Evolutionary conservation across 2,888 invertebrate species (phyloP).

Genomic region (Chymomyza caudatula): DNA sequence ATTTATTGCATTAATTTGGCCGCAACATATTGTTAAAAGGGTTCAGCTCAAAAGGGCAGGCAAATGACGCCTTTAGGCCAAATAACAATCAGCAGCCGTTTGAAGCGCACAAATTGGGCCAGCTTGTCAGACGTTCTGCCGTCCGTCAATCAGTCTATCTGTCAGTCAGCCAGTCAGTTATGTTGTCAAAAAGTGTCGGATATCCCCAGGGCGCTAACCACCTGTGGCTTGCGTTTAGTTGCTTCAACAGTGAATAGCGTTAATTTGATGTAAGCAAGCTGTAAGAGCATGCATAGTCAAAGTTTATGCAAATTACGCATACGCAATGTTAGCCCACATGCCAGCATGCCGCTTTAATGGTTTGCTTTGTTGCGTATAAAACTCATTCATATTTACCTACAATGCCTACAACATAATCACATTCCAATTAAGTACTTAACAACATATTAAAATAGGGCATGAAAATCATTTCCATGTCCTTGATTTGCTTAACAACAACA

Average conservation of each 20-base stretch:
- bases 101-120: neutral
- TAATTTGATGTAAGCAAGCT: slow-evolving; percentile 22
- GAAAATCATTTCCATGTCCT: neutral
- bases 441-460: slow-evolving; percentile 46
- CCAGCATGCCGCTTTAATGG: neutral
- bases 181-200: neutral
- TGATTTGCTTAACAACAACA: neutral
- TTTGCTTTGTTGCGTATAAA: neutral
- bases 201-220: neutral
- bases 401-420: slow-evolving; percentile 54
- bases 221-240: slow-evolving; percentile 31
- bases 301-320: neutral
- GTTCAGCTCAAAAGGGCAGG: neutral
- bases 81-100: neutral
- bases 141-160: neutral
- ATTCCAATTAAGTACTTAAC: slow-evolving; percentile 60
- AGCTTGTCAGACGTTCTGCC: neutral
- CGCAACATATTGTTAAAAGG: slow-evolving; percentile 47
- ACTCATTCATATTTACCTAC: slow-evolving; percentile 55
- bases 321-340: neutral
- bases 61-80: neutral
- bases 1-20: slow-evolving; percentile 63
- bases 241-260: slow-evolving; percentile 25
- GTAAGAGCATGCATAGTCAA: neutral
- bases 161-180: neutral